Evolutionary conservation across 2,888 invertebrate species (phyloP).

Genomic region (Bursaphelenchus okinawaensis): DNA sequence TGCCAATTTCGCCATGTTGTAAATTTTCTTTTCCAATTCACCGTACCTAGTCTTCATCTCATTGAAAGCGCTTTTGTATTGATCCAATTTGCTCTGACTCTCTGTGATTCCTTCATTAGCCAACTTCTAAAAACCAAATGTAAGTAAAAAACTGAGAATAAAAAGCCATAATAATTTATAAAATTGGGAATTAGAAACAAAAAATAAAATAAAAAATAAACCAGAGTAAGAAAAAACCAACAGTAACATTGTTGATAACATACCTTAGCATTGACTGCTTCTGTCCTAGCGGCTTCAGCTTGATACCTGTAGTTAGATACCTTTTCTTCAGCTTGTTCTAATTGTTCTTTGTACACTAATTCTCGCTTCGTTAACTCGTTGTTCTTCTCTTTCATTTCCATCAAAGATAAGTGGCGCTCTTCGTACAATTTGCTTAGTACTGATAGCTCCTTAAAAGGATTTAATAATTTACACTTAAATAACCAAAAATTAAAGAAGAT

Average conservation of each 20-base stretch:
- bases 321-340: neutral
- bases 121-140: no score
- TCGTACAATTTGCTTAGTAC: neutral
- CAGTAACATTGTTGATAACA: no score
- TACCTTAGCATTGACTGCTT: neutral
- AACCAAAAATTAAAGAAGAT: no score
- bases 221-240: no score
- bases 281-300: neutral
- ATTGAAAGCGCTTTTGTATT: neutral
- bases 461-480: no score
- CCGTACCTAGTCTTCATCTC: neutral
- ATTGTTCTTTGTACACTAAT: neutral
- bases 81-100: neutral
- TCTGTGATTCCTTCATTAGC: neutral
- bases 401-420: neutral
- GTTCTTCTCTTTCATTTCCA: neutral
- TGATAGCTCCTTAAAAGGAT: neutral
- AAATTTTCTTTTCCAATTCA: neutral
- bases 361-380: neutral
- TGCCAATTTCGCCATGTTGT: neutral
- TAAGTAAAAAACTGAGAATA: no score
- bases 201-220: neutral
- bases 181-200: neutral
- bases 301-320: neutral
- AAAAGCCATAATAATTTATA: no score